A percentile compares a stretch with the other conserved stretches of the same genome.
Evolutionary conservation across 2,888 invertebrate genomes (phyloP).

Genomic region (Apodemia hepburni): DNA sequence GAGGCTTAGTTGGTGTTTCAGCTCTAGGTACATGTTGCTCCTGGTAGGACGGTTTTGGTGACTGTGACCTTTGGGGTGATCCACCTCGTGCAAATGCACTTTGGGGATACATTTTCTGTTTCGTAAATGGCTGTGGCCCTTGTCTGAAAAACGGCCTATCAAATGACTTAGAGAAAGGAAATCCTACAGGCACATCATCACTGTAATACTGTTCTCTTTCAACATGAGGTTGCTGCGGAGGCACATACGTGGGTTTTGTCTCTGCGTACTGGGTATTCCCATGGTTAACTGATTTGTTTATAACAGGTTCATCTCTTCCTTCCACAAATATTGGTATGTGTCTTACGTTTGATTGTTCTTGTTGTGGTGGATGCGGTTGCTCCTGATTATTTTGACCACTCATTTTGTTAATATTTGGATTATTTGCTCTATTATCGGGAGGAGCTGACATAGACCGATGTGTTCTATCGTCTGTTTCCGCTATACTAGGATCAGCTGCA

Average conservation of each 20-base stretch:
- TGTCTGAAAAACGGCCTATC: constrained; percentile 65
- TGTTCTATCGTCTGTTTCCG: constrained; percentile 80
- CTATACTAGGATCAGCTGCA: constrained; percentile 71
- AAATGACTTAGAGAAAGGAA: constrained; percentile 66
- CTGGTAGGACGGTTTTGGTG: constrained; percentile 60
- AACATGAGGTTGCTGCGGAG: constrained; percentile 53
- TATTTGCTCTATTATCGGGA: constrained; percentile 75
- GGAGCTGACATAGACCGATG: constrained; percentile 91
- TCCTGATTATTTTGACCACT: constrained; percentile 56
- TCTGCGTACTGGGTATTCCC: constrained; percentile 50
- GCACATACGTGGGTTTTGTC: constrained; percentile 54
- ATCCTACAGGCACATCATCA: constrained; percentile 54
- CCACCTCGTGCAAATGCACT: constrained; percentile 54
- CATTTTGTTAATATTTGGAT: constrained; percentile 49
- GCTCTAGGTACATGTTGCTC: constrained; percentile 59
- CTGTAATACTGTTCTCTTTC: constrained; percentile 70
- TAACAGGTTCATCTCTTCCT: constrained; percentile 89
- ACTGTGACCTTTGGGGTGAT: constrained; percentile 63
- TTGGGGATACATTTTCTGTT: constrained; percentile 70
- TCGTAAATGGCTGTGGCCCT: constrained; percentile 72
- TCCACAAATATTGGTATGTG: constrained; percentile 95
- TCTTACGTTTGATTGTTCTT: constrained; percentile 80
- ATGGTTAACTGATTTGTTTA: constrained; percentile 80
- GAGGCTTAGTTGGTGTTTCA: constrained; percentile 54
- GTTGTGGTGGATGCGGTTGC: constrained; percentile 40